These are phyloP conservation scores for Reinhardtius hippoglossoides DNA, from an alignment of 2,113 vertebrate genomes.

Conservation along the genomic window DNA sequence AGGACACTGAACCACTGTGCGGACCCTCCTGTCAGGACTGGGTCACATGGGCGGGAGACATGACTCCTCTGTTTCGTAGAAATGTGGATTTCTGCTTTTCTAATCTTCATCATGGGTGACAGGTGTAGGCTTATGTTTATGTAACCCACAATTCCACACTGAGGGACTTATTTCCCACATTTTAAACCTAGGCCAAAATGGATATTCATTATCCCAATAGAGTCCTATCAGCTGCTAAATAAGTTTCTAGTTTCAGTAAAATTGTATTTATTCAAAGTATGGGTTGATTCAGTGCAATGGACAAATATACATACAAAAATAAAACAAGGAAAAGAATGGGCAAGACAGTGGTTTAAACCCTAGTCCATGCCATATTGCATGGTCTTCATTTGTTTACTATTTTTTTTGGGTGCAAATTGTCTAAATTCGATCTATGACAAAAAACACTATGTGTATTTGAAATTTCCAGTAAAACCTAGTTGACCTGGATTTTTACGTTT, in stretches of 20 bases:
- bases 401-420: too few species aligned
- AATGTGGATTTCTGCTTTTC: conserved; percentile 30
- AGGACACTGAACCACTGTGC: conserved; percentile 6
- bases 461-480: too few species aligned
- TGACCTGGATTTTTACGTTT: too few species aligned
- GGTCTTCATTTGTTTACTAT: too few species aligned
- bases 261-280: neutral
- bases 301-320: neutral
- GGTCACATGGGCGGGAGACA: conserved; percentile 23
- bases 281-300: neutral
- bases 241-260: neutral
- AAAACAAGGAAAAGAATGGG: too few species aligned
- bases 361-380: too few species aligned
- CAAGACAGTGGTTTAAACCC: too few species aligned
- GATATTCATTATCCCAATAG: neutral
- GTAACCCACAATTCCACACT: conserved; percentile 33
- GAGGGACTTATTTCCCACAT: conserved; percentile 12
- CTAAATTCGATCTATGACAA: too few species aligned
- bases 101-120: conserved; percentile 48
- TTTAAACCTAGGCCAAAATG: neutral
- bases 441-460: too few species aligned
- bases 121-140: conserved; percentile 47
- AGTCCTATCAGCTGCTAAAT: neutral
- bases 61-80: conserved; percentile 12
- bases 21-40: conserved; percentile 15